Conservation (phyloP, 2,113 vertebrate genomes). For the Amazona guildingii region DNA sequence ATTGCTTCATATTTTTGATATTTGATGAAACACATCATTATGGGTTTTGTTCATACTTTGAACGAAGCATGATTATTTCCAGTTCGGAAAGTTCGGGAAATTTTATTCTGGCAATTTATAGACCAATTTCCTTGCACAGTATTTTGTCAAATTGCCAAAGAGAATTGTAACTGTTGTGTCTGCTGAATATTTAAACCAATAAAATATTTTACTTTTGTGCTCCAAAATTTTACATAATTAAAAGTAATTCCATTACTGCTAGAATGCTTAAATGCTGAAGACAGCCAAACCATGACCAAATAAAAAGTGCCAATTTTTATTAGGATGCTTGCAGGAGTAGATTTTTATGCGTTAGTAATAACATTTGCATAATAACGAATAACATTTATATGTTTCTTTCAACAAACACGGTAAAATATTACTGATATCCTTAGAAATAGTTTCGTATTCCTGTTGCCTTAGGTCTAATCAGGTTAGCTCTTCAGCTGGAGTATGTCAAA, state of each 20-base stretch:
- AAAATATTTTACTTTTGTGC: background rate
- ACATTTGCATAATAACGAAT: background rate
- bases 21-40: background rate
- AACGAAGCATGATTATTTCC: background rate
- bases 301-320: conserved; percentile 3
- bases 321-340: background rate
- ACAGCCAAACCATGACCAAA: background rate
- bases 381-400: background rate
- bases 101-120: conserved; percentile 24
- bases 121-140: background rate
- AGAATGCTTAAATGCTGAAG: background rate
- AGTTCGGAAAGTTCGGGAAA: background rate
- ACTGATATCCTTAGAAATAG: background rate
- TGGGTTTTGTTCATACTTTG: background rate
- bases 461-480: background rate
- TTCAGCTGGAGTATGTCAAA: background rate
- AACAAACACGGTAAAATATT: background rate
- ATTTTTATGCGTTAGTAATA: background rate
- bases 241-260: background rate
- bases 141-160: background rate
- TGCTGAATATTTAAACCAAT: background rate
- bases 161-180: background rate
- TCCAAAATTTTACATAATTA: background rate
- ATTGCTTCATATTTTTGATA: background rate
- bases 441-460: background rate